Evolutionary conservation across 1,140 invertebrate species (phyloP).

Genomic region (Notospermus geniculatus): DNA sequence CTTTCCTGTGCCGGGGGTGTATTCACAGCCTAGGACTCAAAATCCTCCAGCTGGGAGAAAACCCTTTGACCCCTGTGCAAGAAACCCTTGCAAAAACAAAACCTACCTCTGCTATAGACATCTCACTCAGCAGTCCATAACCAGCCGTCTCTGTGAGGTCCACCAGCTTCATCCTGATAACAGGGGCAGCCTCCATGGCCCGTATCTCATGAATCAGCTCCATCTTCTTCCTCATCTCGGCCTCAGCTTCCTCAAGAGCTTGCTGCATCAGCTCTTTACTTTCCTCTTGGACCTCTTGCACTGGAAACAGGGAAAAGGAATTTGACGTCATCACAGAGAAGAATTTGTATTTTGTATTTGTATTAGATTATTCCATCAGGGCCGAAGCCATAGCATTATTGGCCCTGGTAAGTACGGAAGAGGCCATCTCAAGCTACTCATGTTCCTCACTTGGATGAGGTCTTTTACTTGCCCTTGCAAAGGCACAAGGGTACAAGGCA

Average conservation of each 20-base stretch:
- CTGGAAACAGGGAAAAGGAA: conserved; percentile 33
- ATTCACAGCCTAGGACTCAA: too few relatives aligned
- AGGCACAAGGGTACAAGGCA: too few relatives aligned
- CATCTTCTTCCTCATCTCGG: conserved; percentile 53
- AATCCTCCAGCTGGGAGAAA: too few relatives aligned
- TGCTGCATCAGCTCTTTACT: conserved; percentile 49
- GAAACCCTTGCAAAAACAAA: too few relatives aligned
- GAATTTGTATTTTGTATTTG: neutral
- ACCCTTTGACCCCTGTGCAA: too few relatives aligned
- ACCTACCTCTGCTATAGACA: conserved; percentile 55
- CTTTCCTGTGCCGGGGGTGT: too few relatives aligned
- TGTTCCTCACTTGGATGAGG: too few relatives aligned
- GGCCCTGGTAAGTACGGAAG: too few relatives aligned
- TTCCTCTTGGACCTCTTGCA: conserved; percentile 50
- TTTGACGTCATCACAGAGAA: neutral
- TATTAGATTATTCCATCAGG: too few relatives aligned
- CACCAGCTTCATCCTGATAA: conserved; percentile 45
- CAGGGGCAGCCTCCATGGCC: conserved; percentile 49
- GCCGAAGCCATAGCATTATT: too few relatives aligned
- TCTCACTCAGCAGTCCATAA: conserved; percentile 51
- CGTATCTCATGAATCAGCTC: conserved; percentile 55
- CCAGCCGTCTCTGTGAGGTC: conserved; percentile 51
- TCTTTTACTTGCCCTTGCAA: too few relatives aligned
- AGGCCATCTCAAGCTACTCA: too few relatives aligned
- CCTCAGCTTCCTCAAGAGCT: conserved; percentile 52